Evolutionary conservation across 2,113 vertebrate species (phyloP).

Genomic region (Anser cygnoides): DNA sequence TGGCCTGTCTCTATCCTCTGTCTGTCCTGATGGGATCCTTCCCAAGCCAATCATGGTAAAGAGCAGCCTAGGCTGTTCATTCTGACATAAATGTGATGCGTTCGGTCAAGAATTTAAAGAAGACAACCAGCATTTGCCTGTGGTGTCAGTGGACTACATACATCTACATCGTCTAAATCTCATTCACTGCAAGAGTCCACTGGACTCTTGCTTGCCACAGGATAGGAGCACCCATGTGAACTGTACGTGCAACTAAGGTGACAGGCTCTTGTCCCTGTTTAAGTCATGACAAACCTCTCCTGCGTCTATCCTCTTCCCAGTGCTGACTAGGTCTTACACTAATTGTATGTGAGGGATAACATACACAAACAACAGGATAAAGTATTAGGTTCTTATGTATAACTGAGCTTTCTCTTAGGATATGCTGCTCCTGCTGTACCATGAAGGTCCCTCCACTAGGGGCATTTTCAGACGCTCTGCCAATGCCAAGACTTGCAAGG

Average conservation of each 20-base stretch:
- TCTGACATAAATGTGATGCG: background rate
- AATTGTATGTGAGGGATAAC: background rate
- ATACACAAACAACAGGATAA: background rate
- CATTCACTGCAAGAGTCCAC: background rate
- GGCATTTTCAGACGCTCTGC: slow-evolving; percentile 85
- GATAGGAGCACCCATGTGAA: accelerated
- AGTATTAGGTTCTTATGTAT: background rate
- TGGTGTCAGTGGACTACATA: background rate
- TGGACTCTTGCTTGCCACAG: background rate
- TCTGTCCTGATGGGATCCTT: slow-evolving; percentile 78
- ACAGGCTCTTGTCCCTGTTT: background rate
- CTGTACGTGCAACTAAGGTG: background rate
- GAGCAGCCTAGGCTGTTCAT: background rate
- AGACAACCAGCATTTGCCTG: background rate
- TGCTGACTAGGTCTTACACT: background rate
- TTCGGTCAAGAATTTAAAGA: background rate
- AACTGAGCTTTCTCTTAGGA: slow-evolving; percentile 63
- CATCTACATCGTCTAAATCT: background rate
- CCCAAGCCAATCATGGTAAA: slow-evolving; percentile 82
- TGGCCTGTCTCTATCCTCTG: slow-evolving; percentile 75
- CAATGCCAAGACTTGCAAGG: slow-evolving; percentile 81
- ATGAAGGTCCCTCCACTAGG: slow-evolving; percentile 76
- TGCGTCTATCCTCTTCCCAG: background rate
- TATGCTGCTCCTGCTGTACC: slow-evolving; percentile 79
- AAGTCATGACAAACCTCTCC: background rate